Conservation (phyloP, 1,140 invertebrate genomes). For the Samia ricini region DNA sequence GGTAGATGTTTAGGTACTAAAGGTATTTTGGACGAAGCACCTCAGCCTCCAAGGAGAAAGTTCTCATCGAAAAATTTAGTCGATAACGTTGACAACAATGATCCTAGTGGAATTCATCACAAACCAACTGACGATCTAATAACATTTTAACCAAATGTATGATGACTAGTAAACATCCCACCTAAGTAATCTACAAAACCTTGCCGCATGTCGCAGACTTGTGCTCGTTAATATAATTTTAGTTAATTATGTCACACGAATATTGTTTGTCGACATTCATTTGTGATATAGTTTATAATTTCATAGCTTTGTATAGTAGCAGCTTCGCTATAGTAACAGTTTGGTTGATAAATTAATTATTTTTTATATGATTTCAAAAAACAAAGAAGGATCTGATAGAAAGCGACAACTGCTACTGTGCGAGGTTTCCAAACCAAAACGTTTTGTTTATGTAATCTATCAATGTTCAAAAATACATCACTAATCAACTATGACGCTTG, state of each 20-base stretch:
- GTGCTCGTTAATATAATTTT: neutral
- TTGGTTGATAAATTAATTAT: neutral
- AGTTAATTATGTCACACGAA: neutral
- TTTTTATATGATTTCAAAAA: neutral
- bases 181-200: constrained; percentile 10
- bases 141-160: constrained; percentile 37
- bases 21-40: constrained; percentile 51
- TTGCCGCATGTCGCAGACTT: constrained; percentile 9
- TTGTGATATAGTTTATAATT: constrained; percentile 1
- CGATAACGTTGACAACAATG: constrained; percentile 18
- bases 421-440: neutral
- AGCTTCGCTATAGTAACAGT: neutral
- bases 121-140: constrained; percentile 52
- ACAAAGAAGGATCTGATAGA: neutral
- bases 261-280: neutral
- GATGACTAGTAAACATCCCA: constrained; percentile 13
- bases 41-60: constrained; percentile 59
- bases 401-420: neutral
- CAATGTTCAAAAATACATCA: neutral
- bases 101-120: constrained; percentile 18
- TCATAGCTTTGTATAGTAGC: neutral
- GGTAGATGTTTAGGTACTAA: constrained; percentile 43
- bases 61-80: constrained; percentile 49
- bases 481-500: neutral
- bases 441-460: neutral